Conservation (phyloP, 2,797 vertebrate genomes). For the Sarcoramphus papa region DNA sequence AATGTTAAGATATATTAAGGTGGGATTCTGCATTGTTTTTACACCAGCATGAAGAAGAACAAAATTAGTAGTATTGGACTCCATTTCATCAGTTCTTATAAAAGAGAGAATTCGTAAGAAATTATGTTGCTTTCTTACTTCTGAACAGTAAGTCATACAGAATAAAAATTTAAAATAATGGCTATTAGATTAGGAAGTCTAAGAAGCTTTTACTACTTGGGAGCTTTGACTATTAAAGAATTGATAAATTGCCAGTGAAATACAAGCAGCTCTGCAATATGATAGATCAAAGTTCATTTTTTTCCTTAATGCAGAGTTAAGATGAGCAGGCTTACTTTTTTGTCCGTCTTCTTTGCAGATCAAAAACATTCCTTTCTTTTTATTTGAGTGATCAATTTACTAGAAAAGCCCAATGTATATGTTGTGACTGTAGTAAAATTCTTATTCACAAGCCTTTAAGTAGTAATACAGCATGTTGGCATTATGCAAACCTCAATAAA, state of each 20-base stretch:
- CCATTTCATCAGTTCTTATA: background rate
- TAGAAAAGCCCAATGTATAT: background rate
- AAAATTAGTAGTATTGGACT: background rate
- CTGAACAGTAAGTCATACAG: background rate
- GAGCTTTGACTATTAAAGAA: conserved; percentile 45
- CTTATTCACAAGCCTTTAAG: background rate
- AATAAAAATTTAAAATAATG: background rate
- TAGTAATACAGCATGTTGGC: background rate
- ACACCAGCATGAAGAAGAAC: background rate
- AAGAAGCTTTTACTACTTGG: conserved; percentile 29
- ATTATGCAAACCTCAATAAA: background rate
- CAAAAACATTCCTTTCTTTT: conserved; percentile 44
- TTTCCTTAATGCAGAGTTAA: background rate
- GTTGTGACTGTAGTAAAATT: conserved; percentile 22
- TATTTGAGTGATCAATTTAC: conserved; percentile 38
- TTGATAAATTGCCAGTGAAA: conserved; percentile 47
- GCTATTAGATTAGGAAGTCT: background rate
- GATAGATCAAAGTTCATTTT: conserved; percentile 59
- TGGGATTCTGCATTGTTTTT: background rate
- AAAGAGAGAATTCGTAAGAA: background rate
- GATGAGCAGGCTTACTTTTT: conserved; percentile 31
- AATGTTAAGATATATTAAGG: background rate
- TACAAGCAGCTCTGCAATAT: conserved; percentile 21
- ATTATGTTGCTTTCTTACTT: background rate
- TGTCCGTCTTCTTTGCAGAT: conserved; percentile 16